Base-by-base conservation (phyloP, 30 jellyfish, hydroid and myxozoan genomes). In the Aurelia sp. region DNA sequence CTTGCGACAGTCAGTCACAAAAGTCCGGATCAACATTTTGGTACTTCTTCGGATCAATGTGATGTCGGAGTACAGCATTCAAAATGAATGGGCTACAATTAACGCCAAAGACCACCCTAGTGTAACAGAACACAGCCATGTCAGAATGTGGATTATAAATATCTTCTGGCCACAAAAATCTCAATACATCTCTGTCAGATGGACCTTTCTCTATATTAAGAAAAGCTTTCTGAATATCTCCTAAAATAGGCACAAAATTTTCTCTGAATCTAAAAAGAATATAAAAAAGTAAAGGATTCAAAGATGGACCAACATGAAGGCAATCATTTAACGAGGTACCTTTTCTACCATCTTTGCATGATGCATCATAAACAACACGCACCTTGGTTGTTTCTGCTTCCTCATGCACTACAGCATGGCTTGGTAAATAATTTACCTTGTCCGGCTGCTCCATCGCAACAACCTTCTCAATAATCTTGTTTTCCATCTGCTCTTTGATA, bases 241-340 rank as follows among this genome's bases (percentile, higher is more conserved):
- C 33, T 27, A 27, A 1, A 27, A 27, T 27, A 27, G 84, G 72
- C 9, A 72, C 84, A 12, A 11, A 11, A 21, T 72, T 2, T 7
- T 44, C 67, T 44, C 84, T 48, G 41, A 72, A 72, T 44, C 84
- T 48, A 40, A 72, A 3, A 6, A 72, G 70, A 71, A 72, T 8
- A 11, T 72, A 1, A 72, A 72, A 72, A 6, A 72, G 22, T 8
- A 44, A 17, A 17, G 84, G 70, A 19, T 40, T 44, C 84, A 72
- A 18, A 72, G 67, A 41, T 44, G 84, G 84, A 6, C 84, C 84
- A 11, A 53, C 67, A 48, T 72, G 70, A 48, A 44, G 84, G 48
- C 84, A 72, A 48, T 72, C 84, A 72, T 72, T 72, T 12, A 72
- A 50, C 3, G 84, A 76, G 10, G 27, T 30, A 10, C 87, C 59